Evolutionary conservation across 2,113 vertebrate genomes (phyloP).

Genomic region (Tachysurus fulvidraco): DNA sequence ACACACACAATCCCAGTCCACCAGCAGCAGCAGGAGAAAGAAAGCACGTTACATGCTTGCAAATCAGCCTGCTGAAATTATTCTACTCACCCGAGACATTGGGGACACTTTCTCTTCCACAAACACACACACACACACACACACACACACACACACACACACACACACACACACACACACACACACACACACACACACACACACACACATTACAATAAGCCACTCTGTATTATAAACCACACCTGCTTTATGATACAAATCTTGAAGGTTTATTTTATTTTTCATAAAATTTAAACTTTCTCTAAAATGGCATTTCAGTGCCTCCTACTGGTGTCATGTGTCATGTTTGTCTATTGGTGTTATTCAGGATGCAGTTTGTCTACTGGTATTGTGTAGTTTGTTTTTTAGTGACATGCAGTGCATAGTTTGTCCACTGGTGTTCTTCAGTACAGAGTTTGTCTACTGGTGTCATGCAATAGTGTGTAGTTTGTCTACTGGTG

Average conservation of each 20-base stretch:
- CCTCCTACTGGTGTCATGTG: constrained; percentile 1
- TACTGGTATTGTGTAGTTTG: background rate
- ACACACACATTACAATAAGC: background rate
- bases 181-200: background rate
- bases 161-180: background rate
- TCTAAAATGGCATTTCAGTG: background rate
- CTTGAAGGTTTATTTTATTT: background rate
- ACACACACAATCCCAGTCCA: constrained; percentile 68
- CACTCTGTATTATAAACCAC: background rate
- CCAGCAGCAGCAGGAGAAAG: constrained; percentile 73
- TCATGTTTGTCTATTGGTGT: background rate
- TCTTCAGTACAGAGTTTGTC: background rate
- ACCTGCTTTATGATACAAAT: background rate
- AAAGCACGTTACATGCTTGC: constrained; percentile 96
- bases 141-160: background rate
- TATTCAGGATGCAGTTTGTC: background rate
- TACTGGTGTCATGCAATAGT: background rate
- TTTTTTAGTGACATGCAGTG: background rate
- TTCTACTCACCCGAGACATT: constrained; percentile 79
- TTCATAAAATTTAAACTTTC: background rate
- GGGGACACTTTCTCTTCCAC: constrained; percentile 76
- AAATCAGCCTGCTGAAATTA: constrained; percentile 88
- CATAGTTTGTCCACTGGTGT: background rate
- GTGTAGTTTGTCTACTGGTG: background rate
- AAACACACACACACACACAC: too few relatives aligned